phyloP scores from a whole-genome alignment of 2,113 vertebrate genomes.

The Ariopsis seemanni region DNA sequence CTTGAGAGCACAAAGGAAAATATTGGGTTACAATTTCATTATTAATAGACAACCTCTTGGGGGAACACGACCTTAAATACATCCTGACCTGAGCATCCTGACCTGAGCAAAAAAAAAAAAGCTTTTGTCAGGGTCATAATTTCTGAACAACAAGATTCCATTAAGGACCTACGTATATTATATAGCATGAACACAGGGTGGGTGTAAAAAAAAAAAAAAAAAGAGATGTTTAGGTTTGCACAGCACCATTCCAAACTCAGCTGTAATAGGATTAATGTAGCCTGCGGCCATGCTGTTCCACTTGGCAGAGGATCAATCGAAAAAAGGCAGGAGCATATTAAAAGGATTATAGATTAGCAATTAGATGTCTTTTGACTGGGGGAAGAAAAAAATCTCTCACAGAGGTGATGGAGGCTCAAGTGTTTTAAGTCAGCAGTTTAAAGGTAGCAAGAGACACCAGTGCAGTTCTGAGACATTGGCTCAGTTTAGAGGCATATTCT shows the following conservation, averaged over 20 bases:
- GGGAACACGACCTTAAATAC: constrained; percentile 29
- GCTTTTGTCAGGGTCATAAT: constrained; percentile 62
- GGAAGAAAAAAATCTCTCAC: constrained; percentile 72
- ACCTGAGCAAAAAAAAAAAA: neutral
- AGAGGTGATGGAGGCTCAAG: constrained; percentile 75
- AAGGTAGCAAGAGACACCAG: constrained; percentile 14
- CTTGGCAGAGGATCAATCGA: constrained; percentile 91
- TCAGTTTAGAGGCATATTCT: neutral
- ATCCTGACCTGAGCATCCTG: constrained; percentile 31
- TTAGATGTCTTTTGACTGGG: constrained; percentile 88
- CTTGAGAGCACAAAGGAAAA: constrained; percentile 15
- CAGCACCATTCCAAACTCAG: constrained; percentile 75
- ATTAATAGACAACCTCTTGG: constrained; percentile 22
- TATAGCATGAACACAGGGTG: constrained; percentile 17
- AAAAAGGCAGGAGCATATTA: constrained; percentile 85
- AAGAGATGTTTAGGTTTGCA: constrained; percentile 68
- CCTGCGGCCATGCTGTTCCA: constrained; percentile 80
- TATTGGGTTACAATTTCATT: constrained; percentile 13
- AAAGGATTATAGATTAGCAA: constrained; percentile 98
- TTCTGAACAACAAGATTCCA: constrained; percentile 63
- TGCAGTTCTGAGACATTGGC: neutral
- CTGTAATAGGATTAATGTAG: constrained; percentile 93
- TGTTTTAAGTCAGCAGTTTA: constrained; percentile 60
- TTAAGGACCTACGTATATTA: constrained; percentile 44
- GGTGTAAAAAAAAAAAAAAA: constrained; percentile 56